Evolutionary conservation across 2,113 vertebrate genomes (phyloP).

Genomic region (Leptobrachium ailaonicum): DNA sequence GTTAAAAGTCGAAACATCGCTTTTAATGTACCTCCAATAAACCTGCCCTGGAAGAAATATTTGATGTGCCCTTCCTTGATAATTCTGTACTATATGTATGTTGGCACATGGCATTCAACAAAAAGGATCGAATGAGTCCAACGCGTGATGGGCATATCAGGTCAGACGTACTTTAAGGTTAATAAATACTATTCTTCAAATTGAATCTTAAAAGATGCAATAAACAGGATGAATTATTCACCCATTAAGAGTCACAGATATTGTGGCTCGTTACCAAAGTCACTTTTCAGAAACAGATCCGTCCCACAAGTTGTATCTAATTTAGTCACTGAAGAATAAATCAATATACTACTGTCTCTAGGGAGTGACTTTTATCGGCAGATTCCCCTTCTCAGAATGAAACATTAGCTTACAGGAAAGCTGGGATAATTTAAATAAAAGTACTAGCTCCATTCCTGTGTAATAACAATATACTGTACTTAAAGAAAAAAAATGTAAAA

Average conservation of each 20-base stretch:
- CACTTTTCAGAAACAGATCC: conserved; percentile 16
- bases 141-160: too few species aligned
- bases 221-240: neutral
- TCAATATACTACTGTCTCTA: conserved; percentile 5
- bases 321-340: conserved; percentile 17
- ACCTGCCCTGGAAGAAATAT: too few species aligned
- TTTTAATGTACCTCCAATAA: too few species aligned
- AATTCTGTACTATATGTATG: too few species aligned
- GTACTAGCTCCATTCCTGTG: neutral
- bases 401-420: conserved; percentile 16
- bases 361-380: conserved; percentile 14
- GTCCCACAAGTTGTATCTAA: conserved; percentile 24
- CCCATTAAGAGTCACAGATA: conserved; percentile 12
- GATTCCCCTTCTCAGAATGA: conserved; percentile 4
- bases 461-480: neutral
- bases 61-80: too few species aligned
- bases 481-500: too few species aligned
- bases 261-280: conserved; percentile 7
- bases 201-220: neutral
- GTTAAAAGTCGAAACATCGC: too few species aligned
- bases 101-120: too few species aligned
- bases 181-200: neutral
- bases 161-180: too few species aligned
- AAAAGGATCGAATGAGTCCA: too few species aligned
- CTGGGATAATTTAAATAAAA: neutral